Evolutionary conservation across 2,113 vertebrate genomes (phyloP).

Genomic region (Malurus melanocephalus): DNA sequence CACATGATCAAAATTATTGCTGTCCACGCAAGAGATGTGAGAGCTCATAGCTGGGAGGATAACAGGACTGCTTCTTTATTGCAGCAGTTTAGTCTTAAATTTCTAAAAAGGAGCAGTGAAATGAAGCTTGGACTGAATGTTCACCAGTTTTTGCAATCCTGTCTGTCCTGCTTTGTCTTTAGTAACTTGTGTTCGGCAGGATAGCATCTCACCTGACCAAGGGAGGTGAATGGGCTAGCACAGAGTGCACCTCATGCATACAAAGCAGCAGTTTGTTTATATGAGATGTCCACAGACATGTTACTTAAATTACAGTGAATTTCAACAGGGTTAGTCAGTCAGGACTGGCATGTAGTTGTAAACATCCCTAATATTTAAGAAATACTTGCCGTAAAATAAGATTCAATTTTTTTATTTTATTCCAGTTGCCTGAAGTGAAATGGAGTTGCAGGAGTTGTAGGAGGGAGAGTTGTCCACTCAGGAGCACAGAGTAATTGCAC

Average conservation of each 20-base stretch:
- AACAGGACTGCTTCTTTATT: neutral
- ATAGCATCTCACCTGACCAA: neutral
- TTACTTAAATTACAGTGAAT: neutral
- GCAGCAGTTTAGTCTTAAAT: neutral
- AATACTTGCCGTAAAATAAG: neutral
- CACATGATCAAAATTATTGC: neutral
- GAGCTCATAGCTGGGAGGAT: fast-evolving
- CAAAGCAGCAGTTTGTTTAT: neutral
- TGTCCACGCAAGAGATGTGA: neutral
- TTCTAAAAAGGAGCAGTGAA: neutral
- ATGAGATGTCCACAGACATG: neutral
- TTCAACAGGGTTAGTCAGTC: neutral
- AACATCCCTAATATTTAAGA: neutral
- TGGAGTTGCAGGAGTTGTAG: neutral
- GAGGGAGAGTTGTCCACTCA: neutral
- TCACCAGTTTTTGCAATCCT: neutral
- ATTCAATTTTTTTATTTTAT: neutral
- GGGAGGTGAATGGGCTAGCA: neutral
- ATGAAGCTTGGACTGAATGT: neutral
- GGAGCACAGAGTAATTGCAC: neutral
- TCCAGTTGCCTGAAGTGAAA: neutral
- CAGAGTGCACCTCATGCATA: neutral
- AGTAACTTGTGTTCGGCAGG: neutral
- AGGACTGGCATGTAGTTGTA: neutral
- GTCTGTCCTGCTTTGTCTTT: neutral